Evolutionary conservation across 2,888 invertebrate genomes (phyloP).

Genomic region (Aleiodes leptofemur): DNA sequence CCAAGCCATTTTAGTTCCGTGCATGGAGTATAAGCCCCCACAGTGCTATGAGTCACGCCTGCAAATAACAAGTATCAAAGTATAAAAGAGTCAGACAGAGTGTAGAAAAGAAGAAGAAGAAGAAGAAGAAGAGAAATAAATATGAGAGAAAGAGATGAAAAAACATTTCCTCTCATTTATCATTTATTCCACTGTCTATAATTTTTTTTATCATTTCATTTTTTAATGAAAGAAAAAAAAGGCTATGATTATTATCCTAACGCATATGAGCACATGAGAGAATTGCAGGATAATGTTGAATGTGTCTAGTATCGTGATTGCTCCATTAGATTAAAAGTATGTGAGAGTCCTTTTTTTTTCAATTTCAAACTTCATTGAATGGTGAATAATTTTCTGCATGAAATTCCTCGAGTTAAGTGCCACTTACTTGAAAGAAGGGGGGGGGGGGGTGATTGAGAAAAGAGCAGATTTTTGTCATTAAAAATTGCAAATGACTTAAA

Average conservation of each 20-base stretch:
- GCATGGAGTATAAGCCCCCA: slow-evolving; percentile 21
- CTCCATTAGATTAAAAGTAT: no score
- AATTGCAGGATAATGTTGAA: no score
- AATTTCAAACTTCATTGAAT: no score
- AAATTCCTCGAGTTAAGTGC: no score
- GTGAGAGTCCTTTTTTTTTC: no score
- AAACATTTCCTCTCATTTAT: not conserved
- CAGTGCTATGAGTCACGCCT: slow-evolving; percentile 61
- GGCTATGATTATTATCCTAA: not conserved
- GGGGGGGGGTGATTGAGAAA: no score
- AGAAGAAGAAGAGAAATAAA: not conserved
- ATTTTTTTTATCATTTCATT: not conserved
- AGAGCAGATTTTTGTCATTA: no score
- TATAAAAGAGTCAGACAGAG: slow-evolving; percentile 15
- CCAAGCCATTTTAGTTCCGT: slow-evolving; percentile 35
- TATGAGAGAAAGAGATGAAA: not conserved
- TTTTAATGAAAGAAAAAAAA: not conserved
- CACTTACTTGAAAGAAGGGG: no score
- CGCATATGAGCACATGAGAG: no score
- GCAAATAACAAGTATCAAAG: slow-evolving; percentile 59
- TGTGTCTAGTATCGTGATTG: no score
- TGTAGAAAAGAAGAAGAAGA: not conserved
- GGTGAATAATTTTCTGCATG: no score
- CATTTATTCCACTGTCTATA: not conserved
- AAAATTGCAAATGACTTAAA: no score